These are phyloP conservation scores for Micronisus gabar DNA, from an alignment of 2,113 vertebrate species.

Conservation along the genomic window DNA sequence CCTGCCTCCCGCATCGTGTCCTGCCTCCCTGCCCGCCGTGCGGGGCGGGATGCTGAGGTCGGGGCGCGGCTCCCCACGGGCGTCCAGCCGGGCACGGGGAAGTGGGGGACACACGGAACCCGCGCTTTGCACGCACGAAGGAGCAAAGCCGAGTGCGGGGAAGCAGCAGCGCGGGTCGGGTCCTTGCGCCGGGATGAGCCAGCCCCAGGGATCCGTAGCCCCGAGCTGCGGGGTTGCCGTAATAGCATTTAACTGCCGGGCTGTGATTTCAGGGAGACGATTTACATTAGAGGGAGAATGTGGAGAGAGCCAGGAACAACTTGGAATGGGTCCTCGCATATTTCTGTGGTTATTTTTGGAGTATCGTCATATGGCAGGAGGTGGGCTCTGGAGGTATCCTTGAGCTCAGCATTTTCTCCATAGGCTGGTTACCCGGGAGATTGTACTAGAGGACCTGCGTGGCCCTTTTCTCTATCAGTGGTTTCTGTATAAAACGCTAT, in stretches of 20 bases:
- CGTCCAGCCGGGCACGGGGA: not conserved
- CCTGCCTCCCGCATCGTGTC: not conserved
- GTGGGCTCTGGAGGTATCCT: constrained; percentile 45
- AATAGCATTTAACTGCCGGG: not conserved
- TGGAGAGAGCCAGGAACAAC: constrained; percentile 30
- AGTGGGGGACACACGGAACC: too few species aligned
- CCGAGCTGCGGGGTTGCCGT: not conserved
- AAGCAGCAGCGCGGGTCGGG: not conserved
- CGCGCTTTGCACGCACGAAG: not conserved
- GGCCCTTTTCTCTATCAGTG: not conserved
- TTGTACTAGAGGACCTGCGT: not conserved
- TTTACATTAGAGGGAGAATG: constrained; percentile 8
- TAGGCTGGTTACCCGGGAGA: constrained; percentile 24
- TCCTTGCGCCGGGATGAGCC: not conserved
- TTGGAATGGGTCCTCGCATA: constrained; percentile 49
- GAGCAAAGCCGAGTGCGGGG: not conserved
- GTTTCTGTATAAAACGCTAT: not conserved
- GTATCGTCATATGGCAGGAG: constrained; percentile 48
- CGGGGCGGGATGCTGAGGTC: not conserved
- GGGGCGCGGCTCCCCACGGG: not conserved
- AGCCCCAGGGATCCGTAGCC: not conserved
- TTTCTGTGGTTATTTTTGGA: constrained; percentile 62
- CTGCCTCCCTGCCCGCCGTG: too few species aligned
- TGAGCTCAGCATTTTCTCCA: constrained; percentile 42
- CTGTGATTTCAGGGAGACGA: not conserved